Evolutionary conservation across 2,113 vertebrate genomes (phyloP), one percentile per base, ranked within the genome.

Genomic region (Callorhinus ursinus): DNA sequence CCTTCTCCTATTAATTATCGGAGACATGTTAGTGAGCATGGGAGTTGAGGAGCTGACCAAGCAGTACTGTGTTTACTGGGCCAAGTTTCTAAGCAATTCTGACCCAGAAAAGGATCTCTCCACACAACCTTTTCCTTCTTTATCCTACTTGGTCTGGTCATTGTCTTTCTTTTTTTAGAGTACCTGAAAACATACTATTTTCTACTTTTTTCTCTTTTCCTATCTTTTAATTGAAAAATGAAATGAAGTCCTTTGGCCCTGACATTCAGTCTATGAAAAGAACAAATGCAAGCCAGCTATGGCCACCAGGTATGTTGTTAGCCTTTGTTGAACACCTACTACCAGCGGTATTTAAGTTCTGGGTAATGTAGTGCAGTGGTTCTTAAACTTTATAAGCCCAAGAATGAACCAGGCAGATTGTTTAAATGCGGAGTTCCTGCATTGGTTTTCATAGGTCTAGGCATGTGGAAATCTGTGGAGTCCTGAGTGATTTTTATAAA

Each of bases 101-200:
- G 49, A 36, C 24, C 18, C 36, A 80, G 26, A 63, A 90, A 96
- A 90, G 71, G 33, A 36, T 77, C 49, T 12, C 5, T n/a, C 80
- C 33, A 16, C 15, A 81, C 1, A 49, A 57, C 5, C 14, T 87
- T 90, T 95, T 74, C 15, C 31, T 33, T 31, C 53, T 28, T 57
- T 95, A 33, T 13, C 31, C 16, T 89, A 31, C n/a, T 97, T 95
- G 15, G n/a, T 93, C 15, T 95, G 15, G 12, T 84, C 28, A 4
- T 91, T 57, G 21, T 87, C 26, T 85, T 85, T 94, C 42, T 53
- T 82, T 90, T 90, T 90, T 53, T 55, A 93, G 57, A 97, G 28
- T 36, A 88, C 11, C 21, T 67, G 24, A 55, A 93, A 81, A 61
- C 39, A n/a, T 83, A 42, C 14, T 90, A 71, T 71, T 88, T 93